Evolutionary conservation across 2,113 vertebrate genomes (phyloP), one percentile per base, ranked within the genome.

Genomic region (Pelodiscus sinensis): DNA sequence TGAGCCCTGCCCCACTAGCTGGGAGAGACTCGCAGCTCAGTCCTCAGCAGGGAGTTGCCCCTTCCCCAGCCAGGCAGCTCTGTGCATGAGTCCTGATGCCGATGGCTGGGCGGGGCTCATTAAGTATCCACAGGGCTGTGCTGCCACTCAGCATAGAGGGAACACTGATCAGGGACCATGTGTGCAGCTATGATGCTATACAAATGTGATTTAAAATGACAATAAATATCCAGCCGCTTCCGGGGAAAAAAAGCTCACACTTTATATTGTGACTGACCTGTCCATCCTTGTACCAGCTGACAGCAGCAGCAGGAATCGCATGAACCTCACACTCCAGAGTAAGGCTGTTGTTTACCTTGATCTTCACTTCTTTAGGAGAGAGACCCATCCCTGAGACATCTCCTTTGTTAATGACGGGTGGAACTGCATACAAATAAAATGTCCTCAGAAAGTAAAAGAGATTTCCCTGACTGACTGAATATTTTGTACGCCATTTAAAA

Each of bases 281-380:
- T 97, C 99, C 99, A 2, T 99, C 99, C 96, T 99, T 99, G 98
- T 99, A 99, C 99, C 99, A 99, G 97, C 98, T 98, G 94, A 99
- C 97, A 15, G 97, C 97, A 4, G 99, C 98, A 44, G 97, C 97
- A 86, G 99, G 99, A 93, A 99, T 75, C 0, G 99, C 99, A 1
- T 98, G 98, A 73, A 98, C 99, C 89, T 99, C 98, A 96, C 99
- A 99, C 95, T 99, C 98, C 96, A 99, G 90, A 8, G 98, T 99
- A 92, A 99, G 94, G 6, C 98, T 99, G 97, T 98, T 98, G 95
- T 99, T 99, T 56, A 99, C 98, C 95, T 98, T 99, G 82, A 99
- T 98, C 97, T 99, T 99, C 89, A 99, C 98, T 95, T 99, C 99
- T 96, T 98, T 99, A 8, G 99, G 98, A 9, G 98, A 97, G 50